Evolutionary conservation across 2,888 invertebrate species (phyloP), one percentile per base, ranked within the genome.

Genomic region (Zygogramma bicolorata): DNA sequence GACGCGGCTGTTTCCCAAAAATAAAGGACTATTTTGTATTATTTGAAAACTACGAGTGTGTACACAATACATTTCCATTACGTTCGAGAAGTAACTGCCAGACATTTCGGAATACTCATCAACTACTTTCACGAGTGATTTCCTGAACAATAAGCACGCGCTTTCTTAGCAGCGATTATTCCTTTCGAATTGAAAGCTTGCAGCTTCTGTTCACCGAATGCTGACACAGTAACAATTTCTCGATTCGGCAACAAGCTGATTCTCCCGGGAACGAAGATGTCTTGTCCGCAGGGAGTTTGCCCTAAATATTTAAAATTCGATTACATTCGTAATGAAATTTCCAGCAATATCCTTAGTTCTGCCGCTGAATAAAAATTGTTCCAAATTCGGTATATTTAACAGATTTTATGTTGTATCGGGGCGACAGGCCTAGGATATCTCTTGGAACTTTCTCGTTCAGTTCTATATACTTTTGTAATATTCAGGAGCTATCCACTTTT

Each of bases 301-400:
- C 63, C 73, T 81, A 77, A 81, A 81, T 81, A 81, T 81, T 81
- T 81, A 81, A 81, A 81, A 81, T 81, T 79, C 80, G 81, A 81
- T 81, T 81, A 80, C 79, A 81, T 76, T 75, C 74, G 76, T 81
- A 81, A 81, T 81, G 80, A 81, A 81, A 80, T 79, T 79, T 80
- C 77, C 75, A 81, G 70, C 69, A 22, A 59, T 42, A 77, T 74
- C 73, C 65, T 71, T 66, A 70, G 68, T 66, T 65, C 42, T 75
- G 74, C 65, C 73, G 72, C 71, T 67, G 74, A 76, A 76, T 76
- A 75, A 79, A 65, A 72, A 61, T 63, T 59, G 67, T 22, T 71
- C 38, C 63, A 60, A 62, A 68, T 71, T 71, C 71, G 61, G 49
- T 42, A 71, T 73, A 68, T 60, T 61, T 63, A 69, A 75, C 71